Conservation (phyloP, 2,888 invertebrate genomes). For the Ellobium chinense region DNA sequence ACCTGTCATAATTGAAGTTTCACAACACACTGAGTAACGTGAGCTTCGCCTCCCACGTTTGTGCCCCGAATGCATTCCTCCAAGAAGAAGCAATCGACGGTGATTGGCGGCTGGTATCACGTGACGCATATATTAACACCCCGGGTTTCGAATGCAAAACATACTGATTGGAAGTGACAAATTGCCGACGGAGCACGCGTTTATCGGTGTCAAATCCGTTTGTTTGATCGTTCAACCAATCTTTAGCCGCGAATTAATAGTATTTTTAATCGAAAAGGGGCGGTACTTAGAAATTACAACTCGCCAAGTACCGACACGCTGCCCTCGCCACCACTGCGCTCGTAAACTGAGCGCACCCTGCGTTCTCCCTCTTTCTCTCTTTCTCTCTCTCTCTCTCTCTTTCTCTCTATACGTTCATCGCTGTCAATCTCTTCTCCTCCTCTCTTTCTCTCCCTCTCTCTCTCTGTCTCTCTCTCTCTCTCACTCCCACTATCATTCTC, state of each 20-base stretch:
- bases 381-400: not conserved
- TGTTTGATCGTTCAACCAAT: conserved; percentile 51
- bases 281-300: not conserved
- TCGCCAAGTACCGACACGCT: not conserved
- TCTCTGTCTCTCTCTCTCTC: too few relatives aligned
- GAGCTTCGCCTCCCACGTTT: conserved; percentile 60
- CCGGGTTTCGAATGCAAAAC: conserved; percentile 56
- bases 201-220: conserved; percentile 47
- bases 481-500: too few relatives aligned
- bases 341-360: not conserved
- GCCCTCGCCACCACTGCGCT: not conserved
- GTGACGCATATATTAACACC: conserved; percentile 64
- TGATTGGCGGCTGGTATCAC: conserved; percentile 61
- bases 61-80: conserved; percentile 61
- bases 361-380: not conserved
- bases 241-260: conserved; percentile 37
- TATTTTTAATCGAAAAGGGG: conserved; percentile 29
- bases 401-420: not conserved
- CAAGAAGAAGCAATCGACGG: conserved; percentile 51
- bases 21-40: conserved; percentile 51
- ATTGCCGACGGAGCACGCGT: conserved; percentile 49
- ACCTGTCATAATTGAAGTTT: conserved; percentile 40
- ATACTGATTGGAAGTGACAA: conserved; percentile 53
- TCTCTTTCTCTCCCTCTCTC: too few relatives aligned
- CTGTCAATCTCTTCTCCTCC: too few relatives aligned